Conservation (phyloP, 2,797 vertebrate genomes). For the Pangasius macronema region DNA sequence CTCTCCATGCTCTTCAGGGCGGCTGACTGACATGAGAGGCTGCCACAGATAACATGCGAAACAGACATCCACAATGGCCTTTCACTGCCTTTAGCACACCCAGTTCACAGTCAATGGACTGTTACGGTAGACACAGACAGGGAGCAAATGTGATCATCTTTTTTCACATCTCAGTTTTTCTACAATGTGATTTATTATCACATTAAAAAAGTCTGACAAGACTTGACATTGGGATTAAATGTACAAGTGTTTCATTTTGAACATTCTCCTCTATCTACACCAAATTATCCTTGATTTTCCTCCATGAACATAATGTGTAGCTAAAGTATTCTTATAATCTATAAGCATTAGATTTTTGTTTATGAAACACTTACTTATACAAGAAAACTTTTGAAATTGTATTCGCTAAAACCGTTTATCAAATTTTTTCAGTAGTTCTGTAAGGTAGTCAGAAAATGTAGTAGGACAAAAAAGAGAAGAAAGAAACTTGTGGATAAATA, state of each 20-base stretch:
- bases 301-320: background rate
- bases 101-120: constrained; percentile 64
- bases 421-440: background rate
- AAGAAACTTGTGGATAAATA: constrained; percentile 30
- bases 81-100: constrained; percentile 59
- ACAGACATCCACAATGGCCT: constrained; percentile 65
- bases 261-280: background rate
- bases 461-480: constrained; percentile 5
- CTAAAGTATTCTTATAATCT: background rate
- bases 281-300: background rate
- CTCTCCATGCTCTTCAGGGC: constrained; percentile 31
- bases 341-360: background rate
- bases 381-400: background rate
- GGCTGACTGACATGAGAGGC: constrained; percentile 70
- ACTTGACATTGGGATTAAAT: constrained; percentile 1
- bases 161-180: constrained; percentile 30
- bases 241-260: background rate
- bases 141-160: constrained; percentile 25
- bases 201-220: background rate
- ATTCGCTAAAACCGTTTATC: background rate
- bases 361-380: background rate
- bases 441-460: constrained; percentile 15
- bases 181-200: constrained; percentile 19
- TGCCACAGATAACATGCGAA: constrained; percentile 67
- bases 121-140: constrained; percentile 62